These are phyloP conservation scores for Cyrtorhinus lividipennis DNA, from an alignment of 1,140 invertebrate genomes.

Conservation along the genomic window DNA sequence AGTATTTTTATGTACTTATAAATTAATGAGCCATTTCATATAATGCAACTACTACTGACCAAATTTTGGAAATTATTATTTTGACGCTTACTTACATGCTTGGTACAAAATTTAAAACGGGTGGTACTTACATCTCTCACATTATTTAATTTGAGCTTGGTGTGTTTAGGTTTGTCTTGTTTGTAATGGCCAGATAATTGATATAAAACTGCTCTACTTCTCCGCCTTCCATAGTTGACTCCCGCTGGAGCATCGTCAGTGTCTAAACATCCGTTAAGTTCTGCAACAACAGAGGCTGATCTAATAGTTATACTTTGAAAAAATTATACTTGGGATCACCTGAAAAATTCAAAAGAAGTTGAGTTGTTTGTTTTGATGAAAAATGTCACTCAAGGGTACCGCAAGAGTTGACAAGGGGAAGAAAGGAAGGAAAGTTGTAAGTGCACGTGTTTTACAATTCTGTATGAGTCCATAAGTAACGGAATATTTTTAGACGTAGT, in stretches of 20 bases:
- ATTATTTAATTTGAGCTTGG: slow-evolving; percentile 87
- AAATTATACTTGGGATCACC: not conserved
- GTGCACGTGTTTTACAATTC: too few species aligned
- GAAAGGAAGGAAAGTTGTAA: not conserved
- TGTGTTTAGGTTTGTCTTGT: slow-evolving; percentile 72
- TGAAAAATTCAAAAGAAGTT: too few species aligned
- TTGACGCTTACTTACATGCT: too few species aligned
- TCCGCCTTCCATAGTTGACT: slow-evolving; percentile 73
- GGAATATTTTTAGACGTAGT: too few species aligned
- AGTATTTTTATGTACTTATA: not conserved
- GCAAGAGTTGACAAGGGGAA: not conserved
- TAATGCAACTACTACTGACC: not conserved
- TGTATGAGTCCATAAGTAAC: too few species aligned
- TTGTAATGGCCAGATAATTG: slow-evolving; percentile 92
- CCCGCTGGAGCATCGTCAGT: slow-evolving; percentile 62
- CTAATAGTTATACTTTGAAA: not conserved
- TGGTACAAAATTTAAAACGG: too few species aligned
- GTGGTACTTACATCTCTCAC: slow-evolving; percentile 46
- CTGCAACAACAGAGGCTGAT: too few species aligned
- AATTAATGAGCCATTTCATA: not conserved
- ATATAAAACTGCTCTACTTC: slow-evolving; percentile 88
- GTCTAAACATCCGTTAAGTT: slow-evolving; percentile 59
- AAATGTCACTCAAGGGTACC: not conserved
- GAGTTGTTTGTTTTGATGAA: not conserved
- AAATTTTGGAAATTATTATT: not conserved